These are phyloP conservation scores for Ypsolopha sequella DNA, from an alignment of 2,888 invertebrate species.

Conservation along the genomic window DNA sequence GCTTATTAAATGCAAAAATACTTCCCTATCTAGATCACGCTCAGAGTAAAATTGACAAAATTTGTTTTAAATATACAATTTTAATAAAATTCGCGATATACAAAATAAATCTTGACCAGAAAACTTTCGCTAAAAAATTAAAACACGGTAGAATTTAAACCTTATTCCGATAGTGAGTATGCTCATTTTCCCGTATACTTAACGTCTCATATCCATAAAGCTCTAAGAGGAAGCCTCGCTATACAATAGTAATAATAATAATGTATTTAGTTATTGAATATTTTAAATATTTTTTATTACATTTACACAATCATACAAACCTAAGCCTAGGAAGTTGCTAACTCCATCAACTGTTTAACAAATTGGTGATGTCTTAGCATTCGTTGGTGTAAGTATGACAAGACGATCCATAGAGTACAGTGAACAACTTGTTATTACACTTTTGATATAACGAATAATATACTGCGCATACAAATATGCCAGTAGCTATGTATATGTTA, in stretches of 20 bases:
- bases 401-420: no score
- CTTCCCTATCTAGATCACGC: slow-evolving; percentile 10
- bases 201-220: slow-evolving; percentile 60
- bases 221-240: slow-evolving; percentile 68
- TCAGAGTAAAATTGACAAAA: slow-evolving; percentile 7
- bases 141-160: slow-evolving; percentile 28
- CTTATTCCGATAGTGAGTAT: slow-evolving; percentile 55
- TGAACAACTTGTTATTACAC: no score
- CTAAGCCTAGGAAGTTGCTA: slow-evolving; percentile 5
- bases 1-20: slow-evolving; percentile 15
- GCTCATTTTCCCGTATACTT: slow-evolving; percentile 63
- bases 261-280: slow-evolving; percentile 38
- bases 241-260: slow-evolving; percentile 44
- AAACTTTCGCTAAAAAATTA: background rate
- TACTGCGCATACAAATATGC: no score
- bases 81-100: slow-evolving; percentile 8
- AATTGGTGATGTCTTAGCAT: background rate
- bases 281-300: slow-evolving; percentile 54
- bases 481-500: no score
- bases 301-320: slow-evolving; percentile 62
- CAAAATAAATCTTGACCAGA: slow-evolving; percentile 10
- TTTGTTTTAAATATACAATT: background rate
- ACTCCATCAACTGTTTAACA: background rate
- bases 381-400: no score
- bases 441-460: no score